Base-by-base conservation (phyloP, 1,140 invertebrate species). In the Littorina saxatilis region DNA sequence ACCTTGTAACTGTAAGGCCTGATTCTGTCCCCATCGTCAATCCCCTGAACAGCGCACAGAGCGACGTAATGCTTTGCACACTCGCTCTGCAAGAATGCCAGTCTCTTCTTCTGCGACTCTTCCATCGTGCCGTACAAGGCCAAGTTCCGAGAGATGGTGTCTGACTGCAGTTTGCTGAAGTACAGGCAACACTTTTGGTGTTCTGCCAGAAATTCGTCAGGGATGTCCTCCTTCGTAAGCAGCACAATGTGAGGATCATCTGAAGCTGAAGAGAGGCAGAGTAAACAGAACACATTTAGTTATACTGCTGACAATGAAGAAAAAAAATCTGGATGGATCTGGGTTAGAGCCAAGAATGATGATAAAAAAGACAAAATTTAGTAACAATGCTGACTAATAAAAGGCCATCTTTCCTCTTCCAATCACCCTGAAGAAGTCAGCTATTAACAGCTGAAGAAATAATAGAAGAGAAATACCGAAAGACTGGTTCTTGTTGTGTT, bases 131-230 rank as follows among this genome's bases (percentile, higher is more conserved):
- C 61, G 70, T 84, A 90, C 68, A 85, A 80, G 9, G 83, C 32
- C n/a, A 91, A 23, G 68, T 91, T 91, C 63, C 37, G 77, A 35
- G 83, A 20, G 27, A 91, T 91, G 7, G 89, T 89, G 35, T 84
- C 68, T 29, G 82, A 79, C 82, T 91, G 90, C 58, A 82, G 83
- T 11, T 79, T 58, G 35, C 79, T 79, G 75, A 91, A 91, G 13
- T 74, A 43, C 32, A 76, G n/a, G 83, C 90, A 91, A 68, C 95
- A 96, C 1, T 93, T 88, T 27, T 94, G 92, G 32, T 97, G 92
- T 90, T 96, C 95, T n/a, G 94, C 88, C 0, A 97, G 82, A 89
- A 97, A 97, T 63, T 89, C 88, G 0, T 92, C 84, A 20, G 96
- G 95, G 66, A 98, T 94, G 76, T 94, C 92, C 4, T 94, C 88